Evolutionary conservation across 2,797 vertebrate genomes (phyloP).

Genomic region (Falco rusticolus): DNA sequence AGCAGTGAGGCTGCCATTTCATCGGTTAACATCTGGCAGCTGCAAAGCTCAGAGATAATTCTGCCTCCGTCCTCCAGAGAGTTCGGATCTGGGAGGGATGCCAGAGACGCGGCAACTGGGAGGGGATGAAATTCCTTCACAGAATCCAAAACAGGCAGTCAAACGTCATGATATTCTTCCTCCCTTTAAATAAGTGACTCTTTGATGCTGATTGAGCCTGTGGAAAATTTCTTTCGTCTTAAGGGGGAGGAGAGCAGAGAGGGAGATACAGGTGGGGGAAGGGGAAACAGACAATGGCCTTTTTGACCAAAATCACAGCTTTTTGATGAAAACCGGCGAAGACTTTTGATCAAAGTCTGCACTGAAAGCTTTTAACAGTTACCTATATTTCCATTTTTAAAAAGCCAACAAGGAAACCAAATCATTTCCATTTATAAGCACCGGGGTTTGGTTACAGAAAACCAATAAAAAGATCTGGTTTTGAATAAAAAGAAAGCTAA

Average conservation of each 20-base stretch:
- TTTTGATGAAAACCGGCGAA: neutral
- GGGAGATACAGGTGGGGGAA: neutral
- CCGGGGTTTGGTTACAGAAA: neutral
- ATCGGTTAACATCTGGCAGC: constrained; percentile 49
- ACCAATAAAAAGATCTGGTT: neutral
- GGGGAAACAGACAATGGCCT: neutral
- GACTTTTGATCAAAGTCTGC: neutral
- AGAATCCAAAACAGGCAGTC: constrained; percentile 54
- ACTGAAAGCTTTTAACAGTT: neutral
- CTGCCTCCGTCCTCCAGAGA: constrained; percentile 44
- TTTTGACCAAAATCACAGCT: neutral
- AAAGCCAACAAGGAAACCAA: neutral
- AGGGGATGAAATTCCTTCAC: constrained; percentile 61
- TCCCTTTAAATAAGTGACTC: neutral
- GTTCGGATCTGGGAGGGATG: constrained; percentile 40
- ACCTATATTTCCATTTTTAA: neutral
- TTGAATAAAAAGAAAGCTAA: neutral
- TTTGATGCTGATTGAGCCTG: neutral
- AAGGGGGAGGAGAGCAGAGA: neutral
- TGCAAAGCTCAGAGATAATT: constrained; percentile 53
- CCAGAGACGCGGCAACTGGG: constrained; percentile 18
- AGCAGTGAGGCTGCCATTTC: neutral
- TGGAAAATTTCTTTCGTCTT: neutral
- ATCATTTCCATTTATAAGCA: neutral
- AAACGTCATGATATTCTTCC: constrained; percentile 20